Evolutionary conservation across 2,113 vertebrate genomes (phyloP), one percentile per base, ranked within the genome.

Genomic region (Pseudopipra pipra): DNA sequence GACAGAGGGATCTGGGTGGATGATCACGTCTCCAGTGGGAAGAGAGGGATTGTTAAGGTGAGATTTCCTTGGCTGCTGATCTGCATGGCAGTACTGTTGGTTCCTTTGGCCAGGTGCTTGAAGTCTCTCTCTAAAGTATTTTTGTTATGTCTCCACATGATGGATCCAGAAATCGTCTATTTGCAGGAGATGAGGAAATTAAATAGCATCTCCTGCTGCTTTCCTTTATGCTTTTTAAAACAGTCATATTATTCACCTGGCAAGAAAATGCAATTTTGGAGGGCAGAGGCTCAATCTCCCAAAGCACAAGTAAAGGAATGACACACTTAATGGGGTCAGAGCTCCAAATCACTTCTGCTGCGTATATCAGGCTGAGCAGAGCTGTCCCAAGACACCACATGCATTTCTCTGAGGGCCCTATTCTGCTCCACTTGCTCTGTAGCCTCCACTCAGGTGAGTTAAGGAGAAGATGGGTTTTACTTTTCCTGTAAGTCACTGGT

Each of bases 391-490:
- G 73, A 21, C 19, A 22, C 12, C 33, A 8, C 35, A 5, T 12
- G 6, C 4, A 0, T 31, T 5, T 43, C 51, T 59, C 17, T 1
- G 2, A 46, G 46, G 31, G 7, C 33, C 33, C 25, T 2, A 0
- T 25, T 47, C 73, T 46, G 23, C 58, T 76, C 27, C 39, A 41
- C 39, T 52, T 72, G 13, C 37, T 52, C 35, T 54, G 43, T 55
- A 89, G 55, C 66, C 39, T 66, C 72, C 61, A 65, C 27, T 23
- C n/a, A 30, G 74, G 21, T 0, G 1, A 37, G 24, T 30, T 59
- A 62, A 68, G 54, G 11, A 67, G 37, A 58, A 46, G 43, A 16
- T 1, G 3, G 12, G 7, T 27, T 59, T 27, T 59, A 22, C 11
- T 87, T 84, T 44, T 52, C 77, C 22, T 55, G 21, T 33, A 79